Evolutionary conservation across 2,888 invertebrate genomes (phyloP), one percentile per base, ranked within the genome.

Genomic region (Pterostichus niger): DNA sequence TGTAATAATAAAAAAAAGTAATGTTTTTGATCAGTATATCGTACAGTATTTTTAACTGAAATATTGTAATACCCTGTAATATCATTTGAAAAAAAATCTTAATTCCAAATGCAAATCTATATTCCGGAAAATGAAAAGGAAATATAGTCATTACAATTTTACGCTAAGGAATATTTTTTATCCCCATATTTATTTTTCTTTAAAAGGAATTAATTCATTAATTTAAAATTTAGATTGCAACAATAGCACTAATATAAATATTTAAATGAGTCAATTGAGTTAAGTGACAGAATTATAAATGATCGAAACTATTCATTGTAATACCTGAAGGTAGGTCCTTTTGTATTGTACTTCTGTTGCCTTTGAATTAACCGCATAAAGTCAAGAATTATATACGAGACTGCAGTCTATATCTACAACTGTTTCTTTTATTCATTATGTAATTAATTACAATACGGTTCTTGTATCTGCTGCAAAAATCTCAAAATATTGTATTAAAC

Each of bases 181-280:
- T 71, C 7, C 9, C 17, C 11, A 17, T 71, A 71, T 71, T 64
- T 64, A 64, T 64, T 71, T 71, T 71, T 44, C 68, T 71, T 71
- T 44, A 44, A 71, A 71, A 44, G 13, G 68, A 64, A 71, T 71
- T 71, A 71, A 71, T 71, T 71, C 68, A 71, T 71, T 71, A 71
- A 71, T 71, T 71, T 71, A 44, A 71, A 71, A 71, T 71, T 71
- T 71, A 71, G 68, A 71, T 71, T 71, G 68, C 68, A 71, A 71
- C 68, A 71, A 71, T 71, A 71, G 44, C 68, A 44, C 68, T 44
- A 71, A 71, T 71, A 71, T 71, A 71, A 71, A 71, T 71, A 71
- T 71, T 71, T 71, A 71, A 71, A 71, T 71, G 68, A 71, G 44
- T 71, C 68, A 44, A 44, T 71, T 71, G 68, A 71, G 40, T 4